Evolutionary conservation across 2,797 vertebrate genomes (phyloP).

Genomic region (Girardinus metallicus): DNA sequence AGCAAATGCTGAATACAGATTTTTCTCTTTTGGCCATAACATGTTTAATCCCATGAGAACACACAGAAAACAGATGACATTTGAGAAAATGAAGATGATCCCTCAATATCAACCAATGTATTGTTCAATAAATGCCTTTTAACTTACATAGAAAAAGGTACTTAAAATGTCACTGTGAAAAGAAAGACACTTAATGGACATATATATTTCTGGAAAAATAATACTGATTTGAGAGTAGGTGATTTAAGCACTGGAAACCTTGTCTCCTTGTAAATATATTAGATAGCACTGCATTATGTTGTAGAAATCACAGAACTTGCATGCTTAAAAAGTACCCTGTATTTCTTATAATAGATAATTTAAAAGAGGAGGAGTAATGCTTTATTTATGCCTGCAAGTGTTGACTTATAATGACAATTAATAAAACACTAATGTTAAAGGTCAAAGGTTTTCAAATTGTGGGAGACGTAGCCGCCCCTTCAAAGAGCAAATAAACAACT

Average conservation of each 20-base stretch:
- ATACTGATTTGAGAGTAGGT: neutral
- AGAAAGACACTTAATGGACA: constrained; percentile 50
- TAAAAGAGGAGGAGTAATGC: constrained; percentile 46
- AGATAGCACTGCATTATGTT: constrained; percentile 54
- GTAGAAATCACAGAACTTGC: constrained; percentile 73
- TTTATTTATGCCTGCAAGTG: constrained; percentile 69
- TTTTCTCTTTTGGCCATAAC: constrained; percentile 72
- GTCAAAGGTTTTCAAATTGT: too few relatives aligned
- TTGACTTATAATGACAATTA: constrained; percentile 42
- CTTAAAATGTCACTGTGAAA: constrained; percentile 66
- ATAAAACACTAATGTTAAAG: constrained; percentile 25
- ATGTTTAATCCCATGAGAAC: constrained; percentile 82
- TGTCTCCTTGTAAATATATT: constrained; percentile 47
- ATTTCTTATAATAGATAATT: constrained; percentile 66
- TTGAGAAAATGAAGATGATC: constrained; percentile 65
- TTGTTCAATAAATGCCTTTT: constrained; percentile 65
- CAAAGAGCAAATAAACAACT: too few relatives aligned
- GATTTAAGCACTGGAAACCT: constrained; percentile 43
- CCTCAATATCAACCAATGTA: constrained; percentile 61
- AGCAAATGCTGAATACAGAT: constrained; percentile 53
- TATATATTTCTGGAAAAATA: constrained; percentile 44
- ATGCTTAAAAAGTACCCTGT: constrained; percentile 87
- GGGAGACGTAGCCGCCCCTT: too few relatives aligned
- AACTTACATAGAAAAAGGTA: constrained; percentile 53
- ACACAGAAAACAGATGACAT: constrained; percentile 77